Conservation (phyloP, 2,888 invertebrate genomes). For the Drosophila mayaguana region DNA sequence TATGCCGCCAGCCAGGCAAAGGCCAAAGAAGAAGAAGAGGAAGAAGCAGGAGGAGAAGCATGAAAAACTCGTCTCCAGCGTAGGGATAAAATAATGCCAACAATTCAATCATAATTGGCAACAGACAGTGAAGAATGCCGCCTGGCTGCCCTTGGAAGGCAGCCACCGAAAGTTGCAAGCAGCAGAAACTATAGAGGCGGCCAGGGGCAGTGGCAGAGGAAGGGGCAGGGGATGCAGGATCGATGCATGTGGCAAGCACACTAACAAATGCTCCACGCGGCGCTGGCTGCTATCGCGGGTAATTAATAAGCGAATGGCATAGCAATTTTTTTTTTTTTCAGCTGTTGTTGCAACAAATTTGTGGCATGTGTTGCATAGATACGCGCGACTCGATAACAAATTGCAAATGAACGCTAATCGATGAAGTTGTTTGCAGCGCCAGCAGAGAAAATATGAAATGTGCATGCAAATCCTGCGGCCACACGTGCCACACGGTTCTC, state of each 20-base stretch:
- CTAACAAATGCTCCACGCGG: slow-evolving; percentile 66
- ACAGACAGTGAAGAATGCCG: slow-evolving; percentile 62
- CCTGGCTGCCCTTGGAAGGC: slow-evolving; percentile 35
- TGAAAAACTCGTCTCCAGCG: slow-evolving; percentile 33
- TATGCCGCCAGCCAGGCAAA: slow-evolving; percentile 37
- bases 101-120: slow-evolving; percentile 70
- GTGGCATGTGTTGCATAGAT: slow-evolving; percentile 58
- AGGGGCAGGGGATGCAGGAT: not conserved
- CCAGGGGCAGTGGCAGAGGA: not conserved
- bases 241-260: not conserved
- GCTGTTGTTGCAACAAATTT: slow-evolving; percentile 74
- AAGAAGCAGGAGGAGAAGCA: no score
- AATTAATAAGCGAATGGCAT: slow-evolving; percentile 74
- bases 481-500: slow-evolving; percentile 71
- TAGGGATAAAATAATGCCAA: slow-evolving; percentile 51
- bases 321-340: slow-evolving; percentile 49
- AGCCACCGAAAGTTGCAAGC: slow-evolving; percentile 23
- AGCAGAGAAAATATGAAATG: slow-evolving; percentile 67
- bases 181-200: not conserved
- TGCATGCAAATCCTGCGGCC: slow-evolving; percentile 68
- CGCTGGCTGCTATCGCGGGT: slow-evolving; percentile 63
- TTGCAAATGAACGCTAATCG: slow-evolving; percentile 79
- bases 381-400: slow-evolving; percentile 66
- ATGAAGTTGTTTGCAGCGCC: slow-evolving; percentile 69
- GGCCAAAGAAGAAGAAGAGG: not conserved